Evolutionary conservation across 2,888 invertebrate genomes (phyloP), one percentile per base, ranked within the genome.

Genomic region (Eremobia ochroleuca): DNA sequence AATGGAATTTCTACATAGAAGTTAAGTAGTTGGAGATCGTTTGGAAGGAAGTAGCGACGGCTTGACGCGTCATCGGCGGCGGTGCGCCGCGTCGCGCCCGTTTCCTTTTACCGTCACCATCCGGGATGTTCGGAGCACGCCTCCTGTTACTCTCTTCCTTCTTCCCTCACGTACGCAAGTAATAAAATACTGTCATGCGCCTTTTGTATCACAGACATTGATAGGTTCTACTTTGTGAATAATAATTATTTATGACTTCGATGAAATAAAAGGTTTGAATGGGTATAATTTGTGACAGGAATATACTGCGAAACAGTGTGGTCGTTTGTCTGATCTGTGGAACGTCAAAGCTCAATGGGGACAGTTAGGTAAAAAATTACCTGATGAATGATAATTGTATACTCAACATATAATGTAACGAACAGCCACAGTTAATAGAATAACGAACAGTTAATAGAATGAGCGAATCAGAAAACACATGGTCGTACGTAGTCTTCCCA

Each of bases 111-210:
- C 83, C 91, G 91, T 88, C 91, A 85, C 88, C 92, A 93, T 94
- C 94, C 94, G 92, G 94, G 94, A 94, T 92, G 93, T 87, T 88
- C 88, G 89, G 81, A 87, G 81, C 90, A 88, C 90, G 91, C 90
- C 91, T 92, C 91, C 88, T 91, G 87, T 89, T 89, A 75, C 83
- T 87, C 87, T 90, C 90, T 92, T 93, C 93, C 92, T 92, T 91
- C 91, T 92, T 92, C 89, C 92, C 89, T 89, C 89, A 86, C 88
- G 88, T 77, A 87, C 81, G 46, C 76, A 80, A 78, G 79, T 81
- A 74, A 83, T 86, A 76, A 88, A 77, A 86, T 80, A 76, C 66
- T 73, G 79, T 59, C 78, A 87, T 76, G 73, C 59, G 25, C 49
- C 71, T 75, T 77, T 59, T 64, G 46, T 64, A 76, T 66, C 43